phyloP scores from a whole-genome alignment of 1,140 invertebrate genomes.

The Fopius arisanus region DNA sequence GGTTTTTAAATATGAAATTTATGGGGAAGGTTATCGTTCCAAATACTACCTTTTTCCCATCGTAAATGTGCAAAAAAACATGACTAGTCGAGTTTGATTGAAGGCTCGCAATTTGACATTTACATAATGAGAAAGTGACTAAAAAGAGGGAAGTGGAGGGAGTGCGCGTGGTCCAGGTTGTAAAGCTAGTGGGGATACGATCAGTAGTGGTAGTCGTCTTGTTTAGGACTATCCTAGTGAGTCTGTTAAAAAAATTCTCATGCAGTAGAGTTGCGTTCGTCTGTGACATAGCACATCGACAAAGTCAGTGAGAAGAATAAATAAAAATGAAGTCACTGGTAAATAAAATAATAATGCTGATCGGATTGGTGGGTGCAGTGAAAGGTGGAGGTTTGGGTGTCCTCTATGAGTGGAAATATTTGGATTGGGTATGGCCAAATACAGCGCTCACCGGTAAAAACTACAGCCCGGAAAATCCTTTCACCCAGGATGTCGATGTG shows the following conservation, averaged over 20 bases:
- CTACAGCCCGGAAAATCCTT: conserved; percentile 55
- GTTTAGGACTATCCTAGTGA: neutral
- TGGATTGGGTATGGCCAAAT: conserved; percentile 57
- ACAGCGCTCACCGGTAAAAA: conserved; percentile 48
- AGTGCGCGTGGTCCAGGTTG: too few relatives aligned
- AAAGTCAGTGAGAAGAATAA: neutral
- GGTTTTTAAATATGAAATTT: neutral
- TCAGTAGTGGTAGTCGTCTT: neutral
- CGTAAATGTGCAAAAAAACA: too few relatives aligned
- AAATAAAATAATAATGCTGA: conserved; percentile 5
- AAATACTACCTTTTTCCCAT: neutral
- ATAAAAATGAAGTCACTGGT: conserved; percentile 4
- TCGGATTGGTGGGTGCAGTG: conserved; percentile 11
- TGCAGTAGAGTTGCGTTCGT: neutral
- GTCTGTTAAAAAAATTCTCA: neutral
- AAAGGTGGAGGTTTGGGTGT: conserved; percentile 41
- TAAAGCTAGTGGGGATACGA: neutral
- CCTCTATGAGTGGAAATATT: conserved; percentile 54
- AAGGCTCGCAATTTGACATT: too few relatives aligned
- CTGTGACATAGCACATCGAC: neutral
- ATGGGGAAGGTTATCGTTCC: neutral
- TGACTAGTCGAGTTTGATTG: too few relatives aligned
- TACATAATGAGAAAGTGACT: too few relatives aligned
- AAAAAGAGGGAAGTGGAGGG: too few relatives aligned
- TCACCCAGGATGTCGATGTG: conserved; percentile 59